Evolutionary conservation across 2,797 vertebrate genomes (phyloP).

Genomic region (Otolemur crassicaudatus): DNA sequence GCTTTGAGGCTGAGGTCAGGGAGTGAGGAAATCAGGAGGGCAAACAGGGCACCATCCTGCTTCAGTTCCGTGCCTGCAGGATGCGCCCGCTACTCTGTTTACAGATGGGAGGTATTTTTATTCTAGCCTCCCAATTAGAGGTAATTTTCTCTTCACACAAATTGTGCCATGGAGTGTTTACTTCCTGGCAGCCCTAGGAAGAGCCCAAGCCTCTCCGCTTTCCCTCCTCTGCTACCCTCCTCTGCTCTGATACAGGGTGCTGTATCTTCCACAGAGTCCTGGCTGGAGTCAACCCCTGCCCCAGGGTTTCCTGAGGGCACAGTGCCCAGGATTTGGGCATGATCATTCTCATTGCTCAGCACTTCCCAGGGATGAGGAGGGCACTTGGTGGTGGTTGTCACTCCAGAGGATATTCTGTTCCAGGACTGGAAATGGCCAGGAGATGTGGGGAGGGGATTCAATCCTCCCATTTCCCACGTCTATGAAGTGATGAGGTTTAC

Average conservation of each 20-base stretch:
- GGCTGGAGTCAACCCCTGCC: background rate
- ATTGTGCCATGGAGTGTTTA: constrained; percentile 31
- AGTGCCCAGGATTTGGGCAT: too few relatives aligned
- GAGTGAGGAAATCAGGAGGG: background rate
- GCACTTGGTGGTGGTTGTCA: background rate
- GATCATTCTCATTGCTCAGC: background rate
- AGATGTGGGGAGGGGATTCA: background rate
- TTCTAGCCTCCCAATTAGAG: constrained; percentile 81
- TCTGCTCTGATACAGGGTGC: background rate
- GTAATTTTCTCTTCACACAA: constrained; percentile 76
- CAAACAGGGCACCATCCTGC: rapidly evolving
- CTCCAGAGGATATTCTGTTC: background rate
- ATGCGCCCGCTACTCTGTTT: constrained; percentile 80
- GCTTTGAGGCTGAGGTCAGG: background rate
- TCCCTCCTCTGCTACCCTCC: background rate
- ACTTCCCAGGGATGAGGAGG: background rate
- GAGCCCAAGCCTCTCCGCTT: background rate
- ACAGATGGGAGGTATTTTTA: constrained; percentile 84
- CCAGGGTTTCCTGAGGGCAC: background rate
- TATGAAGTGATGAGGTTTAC: background rate
- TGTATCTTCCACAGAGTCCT: background rate
- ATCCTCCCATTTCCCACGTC: background rate
- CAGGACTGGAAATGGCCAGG: background rate
- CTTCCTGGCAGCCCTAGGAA: background rate
- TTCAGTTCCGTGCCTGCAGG: background rate